Evolutionary conservation across 1,140 invertebrate genomes (phyloP), one percentile per base, ranked within the genome.

Genomic region (Trichomalopsis sarcophagae): DNA sequence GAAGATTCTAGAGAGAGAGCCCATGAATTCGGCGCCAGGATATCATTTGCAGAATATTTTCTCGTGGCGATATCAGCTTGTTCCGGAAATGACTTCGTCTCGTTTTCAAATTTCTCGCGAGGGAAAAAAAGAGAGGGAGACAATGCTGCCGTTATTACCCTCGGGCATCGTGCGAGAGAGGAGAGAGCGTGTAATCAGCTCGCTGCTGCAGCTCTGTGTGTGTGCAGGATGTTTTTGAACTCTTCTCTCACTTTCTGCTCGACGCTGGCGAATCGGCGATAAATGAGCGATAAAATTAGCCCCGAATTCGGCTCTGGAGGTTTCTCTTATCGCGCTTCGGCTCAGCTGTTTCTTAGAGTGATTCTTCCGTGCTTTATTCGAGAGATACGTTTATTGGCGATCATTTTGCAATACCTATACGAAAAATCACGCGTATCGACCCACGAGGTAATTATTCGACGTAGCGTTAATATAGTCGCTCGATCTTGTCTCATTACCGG

Each of bases 41-140:
- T 62, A 78, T 78, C 76, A 78, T 78, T 78, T 78, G 76, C 76
- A 78, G 47, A 78, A 78, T 62, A 78, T 50, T 78, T 78, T 78
- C 76, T 62, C 50, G 27, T 27, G 76, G 14, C 36, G 40, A 78
- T 77, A 77, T 55, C 76, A 33, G 76, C 50, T 36, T 66, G 50
- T 62, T 78, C 40, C 9, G 47, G n/a, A 33, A 78, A 78, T 78
- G 76, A 55, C 76, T 78, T 62, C 50, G 76, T 78, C 76, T 78
- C 50, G 50, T 78, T 78, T 78, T 78, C 50, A 78, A 78, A 78
- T 78, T 62, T 30, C 50, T 62, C 69, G 27, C 27, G 30, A 33
- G 30, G 69, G 27, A 62, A 62, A 62, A n/a, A 62, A n/a, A n/a
- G 21, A n/a, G 55, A 62, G 17, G 6, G 10, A 71, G 30, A 75